Evolutionary conservation across 1,140 invertebrate genomes (phyloP).

Genomic region (Drosophila repleta): DNA sequence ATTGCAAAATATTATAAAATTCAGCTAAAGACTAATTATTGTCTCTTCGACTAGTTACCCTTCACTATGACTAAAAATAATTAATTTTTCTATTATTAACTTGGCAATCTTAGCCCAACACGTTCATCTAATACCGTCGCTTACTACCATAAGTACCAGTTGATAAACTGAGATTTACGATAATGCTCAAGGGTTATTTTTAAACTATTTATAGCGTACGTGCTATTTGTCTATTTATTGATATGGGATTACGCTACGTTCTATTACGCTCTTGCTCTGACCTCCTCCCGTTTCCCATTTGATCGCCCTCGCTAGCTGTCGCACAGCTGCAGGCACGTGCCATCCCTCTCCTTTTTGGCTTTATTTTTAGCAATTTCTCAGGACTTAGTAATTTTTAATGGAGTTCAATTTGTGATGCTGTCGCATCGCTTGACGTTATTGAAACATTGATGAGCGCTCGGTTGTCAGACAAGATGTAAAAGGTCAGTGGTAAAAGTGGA

Average conservation of each 20-base stretch:
- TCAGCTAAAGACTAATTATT: too few relatives aligned
- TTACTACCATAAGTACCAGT: background rate
- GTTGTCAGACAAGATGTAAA: constrained; percentile 4
- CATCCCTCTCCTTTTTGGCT: constrained; percentile 16
- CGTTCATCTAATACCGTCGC: constrained; percentile 1
- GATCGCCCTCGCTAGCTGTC: background rate
- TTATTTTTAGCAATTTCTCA: constrained; percentile 47
- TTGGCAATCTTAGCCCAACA: background rate
- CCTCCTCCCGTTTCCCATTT: background rate
- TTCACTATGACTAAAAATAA: too few relatives aligned
- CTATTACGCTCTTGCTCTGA: background rate
- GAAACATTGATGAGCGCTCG: constrained; percentile 13
- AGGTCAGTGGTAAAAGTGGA: background rate
- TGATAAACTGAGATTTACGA: constrained; percentile 14
- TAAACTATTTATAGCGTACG: constrained; percentile 33
- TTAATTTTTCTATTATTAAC: background rate
- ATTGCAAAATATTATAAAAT: too few relatives aligned
- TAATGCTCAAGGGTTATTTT: constrained; percentile 6
- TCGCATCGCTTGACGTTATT: constrained; percentile 30
- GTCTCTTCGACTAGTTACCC: too few relatives aligned
- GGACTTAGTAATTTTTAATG: constrained; percentile 51
- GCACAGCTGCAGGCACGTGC: constrained; percentile 35
- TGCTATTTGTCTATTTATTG: constrained; percentile 39
- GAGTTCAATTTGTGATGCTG: constrained; percentile 47
- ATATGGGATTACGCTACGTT: constrained; percentile 12